phyloP scores from a whole-genome alignment of 2,888 invertebrate species.

The Apamea monoglypha region DNA sequence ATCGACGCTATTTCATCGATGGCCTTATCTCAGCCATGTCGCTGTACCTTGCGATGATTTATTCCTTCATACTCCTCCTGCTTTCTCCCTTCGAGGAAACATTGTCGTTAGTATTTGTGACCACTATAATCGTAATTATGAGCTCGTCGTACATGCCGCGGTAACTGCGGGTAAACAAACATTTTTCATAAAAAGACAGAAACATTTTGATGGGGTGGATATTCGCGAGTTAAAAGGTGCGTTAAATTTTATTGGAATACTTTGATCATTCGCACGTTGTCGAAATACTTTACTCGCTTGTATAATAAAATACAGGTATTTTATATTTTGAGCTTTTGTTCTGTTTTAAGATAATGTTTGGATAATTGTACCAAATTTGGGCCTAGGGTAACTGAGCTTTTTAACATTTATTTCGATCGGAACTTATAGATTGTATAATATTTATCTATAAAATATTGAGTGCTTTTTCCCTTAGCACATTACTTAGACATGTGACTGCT shows the following conservation, averaged over 20 bases:
- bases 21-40: slow-evolving; percentile 83
- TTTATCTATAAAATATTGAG: background rate
- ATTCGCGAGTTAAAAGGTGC: slow-evolving; percentile 67
- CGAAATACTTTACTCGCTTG: slow-evolving; percentile 57
- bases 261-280: slow-evolving; percentile 59
- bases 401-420: background rate
- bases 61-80: slow-evolving; percentile 76
- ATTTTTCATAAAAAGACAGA: slow-evolving; percentile 60
- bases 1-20: slow-evolving; percentile 83
- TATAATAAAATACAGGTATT: slow-evolving; percentile 29
- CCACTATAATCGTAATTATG: slow-evolving; percentile 78
- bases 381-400: background rate
- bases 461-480: background rate
- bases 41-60: slow-evolving; percentile 83
- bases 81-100: slow-evolving; percentile 82
- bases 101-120: slow-evolving; percentile 81
- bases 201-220: slow-evolving; percentile 66
- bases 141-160: slow-evolving; percentile 58
- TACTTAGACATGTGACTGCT: background rate
- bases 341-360: slow-evolving; percentile 17
- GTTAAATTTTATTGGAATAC: slow-evolving; percentile 68
- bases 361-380: slow-evolving; percentile 2
- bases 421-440: background rate
- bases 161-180: slow-evolving; percentile 64
- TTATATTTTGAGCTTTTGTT: slow-evolving; percentile 23